A percentile compares a stretch with the other conserved stretches of the same genome.
Evolutionary conservation across 1,140 invertebrate genomes (phyloP).

Genomic region (Andricus grossulariae): DNA sequence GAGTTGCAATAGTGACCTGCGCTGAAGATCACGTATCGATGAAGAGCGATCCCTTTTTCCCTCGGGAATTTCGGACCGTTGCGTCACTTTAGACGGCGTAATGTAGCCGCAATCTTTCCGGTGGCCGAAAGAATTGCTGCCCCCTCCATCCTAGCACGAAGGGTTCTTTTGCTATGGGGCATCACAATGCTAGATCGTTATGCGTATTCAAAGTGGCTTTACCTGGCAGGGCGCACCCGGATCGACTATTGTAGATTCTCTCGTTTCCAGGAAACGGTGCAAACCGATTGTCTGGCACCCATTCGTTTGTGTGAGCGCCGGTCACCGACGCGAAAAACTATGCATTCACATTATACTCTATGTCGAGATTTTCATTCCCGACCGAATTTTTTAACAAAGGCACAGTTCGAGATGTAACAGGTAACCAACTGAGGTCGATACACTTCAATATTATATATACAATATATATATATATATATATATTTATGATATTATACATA

Average conservation of each 20-base stretch:
- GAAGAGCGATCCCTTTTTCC: slow-evolving; percentile 27
- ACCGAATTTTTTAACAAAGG: slow-evolving; percentile 7
- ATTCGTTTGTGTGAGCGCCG: slow-evolving; percentile 29
- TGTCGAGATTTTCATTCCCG: slow-evolving; percentile 12
- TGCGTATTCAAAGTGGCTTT: slow-evolving; percentile 58
- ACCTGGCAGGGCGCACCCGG: slow-evolving; percentile 46
- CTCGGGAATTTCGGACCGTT: slow-evolving; percentile 35
- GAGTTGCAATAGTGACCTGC: slow-evolving; percentile 20
- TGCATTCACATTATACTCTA: slow-evolving; percentile 16
- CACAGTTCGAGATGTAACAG: slow-evolving; percentile 20
- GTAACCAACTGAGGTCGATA: slow-evolving; percentile 15
- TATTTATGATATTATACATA: too few relatives aligned
- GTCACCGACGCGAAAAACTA: slow-evolving; percentile 31
- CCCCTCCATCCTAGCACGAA: slow-evolving; percentile 6
- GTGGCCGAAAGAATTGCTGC: slow-evolving; percentile 5
- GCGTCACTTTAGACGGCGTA: slow-evolving; percentile 18
- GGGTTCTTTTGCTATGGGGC: slow-evolving; percentile 14
- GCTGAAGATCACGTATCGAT: slow-evolving; percentile 24
- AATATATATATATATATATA: too few relatives aligned
- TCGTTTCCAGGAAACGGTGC: slow-evolving; percentile 49
- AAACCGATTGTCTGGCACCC: slow-evolving; percentile 33
- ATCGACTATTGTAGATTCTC: slow-evolving; percentile 42
- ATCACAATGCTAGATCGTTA: slow-evolving; percentile 57
- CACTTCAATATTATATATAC: slow-evolving; percentile 3
- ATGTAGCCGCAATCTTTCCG: slow-evolving; percentile 41